Evolutionary conservation across 2,113 vertebrate genomes (phyloP), one percentile per base, ranked within the genome.

Genomic region (Aegypius monachus): DNA sequence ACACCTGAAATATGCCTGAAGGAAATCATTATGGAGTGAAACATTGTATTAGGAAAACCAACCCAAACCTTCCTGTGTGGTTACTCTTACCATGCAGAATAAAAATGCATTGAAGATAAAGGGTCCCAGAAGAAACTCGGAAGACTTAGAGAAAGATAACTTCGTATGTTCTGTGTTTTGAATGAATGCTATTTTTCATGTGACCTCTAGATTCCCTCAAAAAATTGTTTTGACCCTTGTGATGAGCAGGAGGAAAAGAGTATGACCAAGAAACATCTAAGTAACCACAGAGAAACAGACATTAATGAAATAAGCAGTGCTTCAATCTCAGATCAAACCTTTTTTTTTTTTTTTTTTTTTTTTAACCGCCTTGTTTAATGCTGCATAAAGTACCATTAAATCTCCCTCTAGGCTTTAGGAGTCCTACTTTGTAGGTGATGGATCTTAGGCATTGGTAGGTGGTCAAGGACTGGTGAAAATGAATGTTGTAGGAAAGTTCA

Each of bases 1-100:
- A 50, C 45, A 94, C 94, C 93, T 97, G 85, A 93, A 90, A 81
- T 87, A 42, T 22, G 53, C 58, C 55, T 93, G 42, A 87, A 95
- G 47, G 34, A 86, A 91, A 80, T 92, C 15, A 47, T 81, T 92
- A 66, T 6, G 12, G 40, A 88, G 10, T 52, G 36, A 91, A 84
- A 65, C 20, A n/a, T 10, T 65, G 3, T 65, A 11, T 81, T 71
- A 87, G 75, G 48, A 85, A 91, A 91, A 75, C 10, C 53, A 89
- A 2, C 36, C n/a, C 43, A 82, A 27, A 52, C 3, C 15, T 68
- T 82, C 32, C 62, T 77, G 5, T 59, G 17, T 77, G 43, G 13
- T 94, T 86, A 19, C 77, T 90, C 22, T 91, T 50, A 34, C 18
- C 12, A 50, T 52, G 18, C 12, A 88, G 81, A 89, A 77, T n/a